Conservation (phyloP, 53 echinoderm and acorn worm genomes). For the Antedon mediterranea region DNA sequence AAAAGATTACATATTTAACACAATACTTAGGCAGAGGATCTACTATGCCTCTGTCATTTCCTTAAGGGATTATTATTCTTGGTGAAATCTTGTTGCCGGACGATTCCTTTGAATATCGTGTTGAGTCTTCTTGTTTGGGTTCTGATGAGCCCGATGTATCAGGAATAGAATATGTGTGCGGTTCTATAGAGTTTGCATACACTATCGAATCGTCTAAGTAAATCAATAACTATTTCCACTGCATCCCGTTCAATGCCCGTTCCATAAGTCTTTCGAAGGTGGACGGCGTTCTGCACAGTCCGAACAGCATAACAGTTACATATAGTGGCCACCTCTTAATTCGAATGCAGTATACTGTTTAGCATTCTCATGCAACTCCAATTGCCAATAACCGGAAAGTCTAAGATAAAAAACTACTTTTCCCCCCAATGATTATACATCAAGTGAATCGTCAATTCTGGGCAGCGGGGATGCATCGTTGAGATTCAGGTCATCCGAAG, state of each 20-base stretch:
- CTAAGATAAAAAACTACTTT: constrained; percentile 45
- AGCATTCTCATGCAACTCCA: constrained; percentile 25
- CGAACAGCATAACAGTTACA: constrained; percentile 50
- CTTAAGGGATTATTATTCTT: too few relatives aligned
- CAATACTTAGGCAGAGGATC: too few relatives aligned
- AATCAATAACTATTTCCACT: constrained; percentile 42
- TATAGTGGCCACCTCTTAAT: constrained; percentile 29
- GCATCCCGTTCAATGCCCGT: constrained; percentile 34
- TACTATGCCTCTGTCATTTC: too few relatives aligned
- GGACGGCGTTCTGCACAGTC: constrained; percentile 32
- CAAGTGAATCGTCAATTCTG: constrained; percentile 39
- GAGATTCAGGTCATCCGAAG: constrained; percentile 35
- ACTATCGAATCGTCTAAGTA: constrained; percentile 53
- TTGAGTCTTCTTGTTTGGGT: too few relatives aligned
- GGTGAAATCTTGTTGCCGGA: too few relatives aligned
- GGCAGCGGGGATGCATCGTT: constrained; percentile 62
- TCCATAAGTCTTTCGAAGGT: constrained; percentile 64
- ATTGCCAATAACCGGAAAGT: constrained; percentile 57
- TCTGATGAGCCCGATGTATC: too few relatives aligned
- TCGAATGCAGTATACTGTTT: constrained; percentile 34
- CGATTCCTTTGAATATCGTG: too few relatives aligned
- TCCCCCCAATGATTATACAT: constrained; percentile 25
- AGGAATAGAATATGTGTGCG: too few relatives aligned
- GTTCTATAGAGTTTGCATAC: constrained; percentile 19
- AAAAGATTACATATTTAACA: too few relatives aligned